These are phyloP conservation scores for Artibeus jamaicensis DNA, from an alignment of 2,797 vertebrate genomes.

Conservation along the genomic window DNA sequence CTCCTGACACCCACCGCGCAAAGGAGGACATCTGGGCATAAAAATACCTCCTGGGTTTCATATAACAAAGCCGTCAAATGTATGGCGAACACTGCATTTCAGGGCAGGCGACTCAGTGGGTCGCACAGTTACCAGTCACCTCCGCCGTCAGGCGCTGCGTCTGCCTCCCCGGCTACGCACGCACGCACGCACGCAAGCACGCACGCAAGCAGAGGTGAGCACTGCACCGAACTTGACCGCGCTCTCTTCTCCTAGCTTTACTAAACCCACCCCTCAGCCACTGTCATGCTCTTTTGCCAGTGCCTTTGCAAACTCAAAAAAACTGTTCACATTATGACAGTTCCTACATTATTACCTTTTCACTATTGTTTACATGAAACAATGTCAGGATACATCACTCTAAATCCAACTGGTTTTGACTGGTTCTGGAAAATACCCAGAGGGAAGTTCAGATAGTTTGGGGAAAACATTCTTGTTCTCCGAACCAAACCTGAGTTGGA, in stretches of 20 bases:
- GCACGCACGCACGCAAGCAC: too few species aligned
- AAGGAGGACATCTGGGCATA: not conserved
- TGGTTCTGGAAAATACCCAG: not conserved
- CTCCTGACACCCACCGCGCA: not conserved
- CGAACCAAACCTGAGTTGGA: not conserved
- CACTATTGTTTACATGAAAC: not conserved
- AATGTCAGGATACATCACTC: not conserved
- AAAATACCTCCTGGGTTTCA: not conserved
- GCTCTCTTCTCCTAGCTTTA: not conserved
- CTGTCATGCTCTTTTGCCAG: not conserved
- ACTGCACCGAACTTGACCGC: too few species aligned
- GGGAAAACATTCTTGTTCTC: not conserved
- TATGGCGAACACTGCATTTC: not conserved
- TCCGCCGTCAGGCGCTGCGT: accelerated
- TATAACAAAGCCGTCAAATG: not conserved
- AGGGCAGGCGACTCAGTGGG: not conserved
- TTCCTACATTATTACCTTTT: not conserved
- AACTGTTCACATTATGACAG: not conserved
- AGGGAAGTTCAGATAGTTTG: not conserved
- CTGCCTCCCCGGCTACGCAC: too few species aligned
- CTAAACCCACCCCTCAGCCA: not conserved
- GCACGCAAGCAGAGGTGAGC: not conserved
- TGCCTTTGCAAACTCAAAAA: not conserved
- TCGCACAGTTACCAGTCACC: too few species aligned
- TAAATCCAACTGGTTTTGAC: not conserved